Evolutionary conservation across 2,888 invertebrate genomes (phyloP).

Genomic region (Celastrina argiolus): DNA sequence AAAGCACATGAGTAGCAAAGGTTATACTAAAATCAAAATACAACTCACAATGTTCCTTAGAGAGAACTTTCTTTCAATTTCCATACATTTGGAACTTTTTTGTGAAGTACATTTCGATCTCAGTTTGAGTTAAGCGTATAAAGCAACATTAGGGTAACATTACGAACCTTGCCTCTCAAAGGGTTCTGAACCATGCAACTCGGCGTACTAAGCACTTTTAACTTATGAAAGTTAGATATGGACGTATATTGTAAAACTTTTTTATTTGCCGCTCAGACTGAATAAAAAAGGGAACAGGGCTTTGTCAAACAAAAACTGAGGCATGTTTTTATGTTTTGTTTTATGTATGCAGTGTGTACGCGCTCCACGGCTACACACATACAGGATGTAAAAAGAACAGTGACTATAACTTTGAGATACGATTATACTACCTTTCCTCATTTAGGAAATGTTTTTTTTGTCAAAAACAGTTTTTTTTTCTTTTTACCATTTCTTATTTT

Average conservation of each 20-base stretch:
- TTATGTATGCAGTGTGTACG: too few species aligned
- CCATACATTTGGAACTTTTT: neutral
- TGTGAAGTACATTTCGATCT: neutral
- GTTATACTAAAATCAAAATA: conserved; percentile 5
- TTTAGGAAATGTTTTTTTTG: too few species aligned
- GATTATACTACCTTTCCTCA: too few species aligned
- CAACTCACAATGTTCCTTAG: neutral
- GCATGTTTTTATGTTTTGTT: too few species aligned
- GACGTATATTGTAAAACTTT: neutral
- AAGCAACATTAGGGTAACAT: conserved; percentile 49
- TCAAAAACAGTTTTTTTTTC: too few species aligned
- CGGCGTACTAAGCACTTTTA: conserved; percentile 23
- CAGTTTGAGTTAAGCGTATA: conserved; percentile 43
- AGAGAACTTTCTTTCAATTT: neutral
- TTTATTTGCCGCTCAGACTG: neutral
- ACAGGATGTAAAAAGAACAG: too few species aligned
- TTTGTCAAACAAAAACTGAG: too few species aligned
- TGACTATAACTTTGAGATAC: too few species aligned
- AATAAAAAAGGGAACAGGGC: too few species aligned
- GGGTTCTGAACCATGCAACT: conserved; percentile 41
- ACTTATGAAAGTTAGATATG: conserved; percentile 22
- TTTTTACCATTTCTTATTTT: too few species aligned
- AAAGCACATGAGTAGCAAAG: conserved; percentile 14
- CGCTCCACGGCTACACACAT: too few species aligned
- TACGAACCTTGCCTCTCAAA: conserved; percentile 65